A percentile compares a stretch with the other conserved stretches of the same genome.
Conservation (phyloP, 2,797 vertebrate genomes). For the Oryzias dopingdopingensis region DNA sequence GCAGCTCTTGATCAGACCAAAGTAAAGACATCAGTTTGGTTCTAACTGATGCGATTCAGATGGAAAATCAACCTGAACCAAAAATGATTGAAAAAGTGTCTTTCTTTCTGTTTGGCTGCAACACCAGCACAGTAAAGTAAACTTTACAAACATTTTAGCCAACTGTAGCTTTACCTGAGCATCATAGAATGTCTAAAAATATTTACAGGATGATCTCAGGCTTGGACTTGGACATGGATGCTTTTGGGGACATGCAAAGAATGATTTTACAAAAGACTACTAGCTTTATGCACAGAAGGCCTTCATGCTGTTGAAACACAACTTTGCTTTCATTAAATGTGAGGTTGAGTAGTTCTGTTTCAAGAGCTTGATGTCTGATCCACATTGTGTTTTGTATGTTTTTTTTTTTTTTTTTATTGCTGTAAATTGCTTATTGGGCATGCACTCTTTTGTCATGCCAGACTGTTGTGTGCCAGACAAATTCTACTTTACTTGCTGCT, state of each 20-base stretch:
- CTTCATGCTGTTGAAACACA: constrained; percentile 47
- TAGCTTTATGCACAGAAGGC: constrained; percentile 52
- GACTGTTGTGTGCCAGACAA: constrained; percentile 57
- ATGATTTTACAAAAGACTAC: constrained; percentile 35
- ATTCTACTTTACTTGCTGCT: constrained; percentile 51
- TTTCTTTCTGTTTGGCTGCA: constrained; percentile 37
- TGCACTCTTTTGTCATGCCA: constrained; percentile 66
- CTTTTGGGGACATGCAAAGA: constrained; percentile 47
- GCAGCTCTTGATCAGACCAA: constrained; percentile 91
- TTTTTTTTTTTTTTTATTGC: constrained; percentile 70
- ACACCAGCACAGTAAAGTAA: constrained; percentile 62
- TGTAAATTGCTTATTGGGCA: constrained; percentile 62
- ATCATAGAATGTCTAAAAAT: constrained; percentile 50
- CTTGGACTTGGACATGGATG: constrained; percentile 50
- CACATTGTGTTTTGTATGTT: constrained; percentile 69
- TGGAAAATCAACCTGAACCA: constrained; percentile 35
- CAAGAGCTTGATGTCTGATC: constrained; percentile 87
- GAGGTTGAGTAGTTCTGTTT: constrained; percentile 91
- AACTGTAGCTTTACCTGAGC: constrained; percentile 40
- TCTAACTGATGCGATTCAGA: constrained; percentile 73
- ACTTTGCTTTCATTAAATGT: constrained; percentile 73
- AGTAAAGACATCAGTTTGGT: constrained; percentile 89
- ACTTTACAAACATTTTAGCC: constrained; percentile 42
- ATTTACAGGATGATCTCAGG: constrained; percentile 55
- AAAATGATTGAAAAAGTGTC: constrained; percentile 43